A percentile compares a stretch with the other conserved stretches of the same genome.
Conservation (phyloP, 1,140 invertebrate species). For the Hirudo medicinalis region DNA sequence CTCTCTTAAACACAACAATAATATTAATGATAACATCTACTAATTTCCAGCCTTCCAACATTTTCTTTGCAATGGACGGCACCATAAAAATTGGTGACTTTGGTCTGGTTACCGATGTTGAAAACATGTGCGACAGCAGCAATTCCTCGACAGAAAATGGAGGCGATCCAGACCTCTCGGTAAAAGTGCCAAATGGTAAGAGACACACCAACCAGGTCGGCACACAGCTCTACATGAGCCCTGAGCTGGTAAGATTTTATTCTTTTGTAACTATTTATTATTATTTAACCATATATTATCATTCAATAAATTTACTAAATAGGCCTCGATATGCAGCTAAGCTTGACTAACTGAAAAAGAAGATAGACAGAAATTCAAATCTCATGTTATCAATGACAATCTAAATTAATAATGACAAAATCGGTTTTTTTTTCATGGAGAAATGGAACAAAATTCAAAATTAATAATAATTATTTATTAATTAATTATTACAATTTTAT, state of each 20-base stretch:
- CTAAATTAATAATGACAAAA: too few relatives aligned
- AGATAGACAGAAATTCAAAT: too few relatives aligned
- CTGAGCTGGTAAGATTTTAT: slow-evolving; percentile 60
- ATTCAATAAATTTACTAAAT: not conserved
- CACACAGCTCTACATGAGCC: slow-evolving; percentile 91
- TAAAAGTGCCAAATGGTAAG: not conserved
- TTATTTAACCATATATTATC: not conserved
- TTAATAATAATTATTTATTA: too few relatives aligned
- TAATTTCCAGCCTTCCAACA: slow-evolving; percentile 69
- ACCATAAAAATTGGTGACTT: slow-evolving; percentile 88
- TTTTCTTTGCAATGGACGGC: slow-evolving; percentile 79
- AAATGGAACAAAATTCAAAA: too few relatives aligned
- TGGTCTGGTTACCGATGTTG: slow-evolving; percentile 75
- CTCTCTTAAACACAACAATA: not conserved
- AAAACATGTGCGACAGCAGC: slow-evolving; percentile 40
- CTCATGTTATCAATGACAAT: too few relatives aligned
- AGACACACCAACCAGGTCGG: slow-evolving; percentile 61
- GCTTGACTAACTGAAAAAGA: too few relatives aligned
- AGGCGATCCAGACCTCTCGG: not conserved
- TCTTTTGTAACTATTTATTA: not conserved
- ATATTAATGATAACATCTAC: not conserved
- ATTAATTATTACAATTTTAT: too few relatives aligned
- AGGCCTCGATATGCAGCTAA: too few relatives aligned
- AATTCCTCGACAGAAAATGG: not conserved
- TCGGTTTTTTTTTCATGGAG: too few relatives aligned